These are phyloP conservation scores for Caenorhabditis drosophilae DNA, from an alignment of 2,888 invertebrate species.

Conservation along the genomic window DNA sequence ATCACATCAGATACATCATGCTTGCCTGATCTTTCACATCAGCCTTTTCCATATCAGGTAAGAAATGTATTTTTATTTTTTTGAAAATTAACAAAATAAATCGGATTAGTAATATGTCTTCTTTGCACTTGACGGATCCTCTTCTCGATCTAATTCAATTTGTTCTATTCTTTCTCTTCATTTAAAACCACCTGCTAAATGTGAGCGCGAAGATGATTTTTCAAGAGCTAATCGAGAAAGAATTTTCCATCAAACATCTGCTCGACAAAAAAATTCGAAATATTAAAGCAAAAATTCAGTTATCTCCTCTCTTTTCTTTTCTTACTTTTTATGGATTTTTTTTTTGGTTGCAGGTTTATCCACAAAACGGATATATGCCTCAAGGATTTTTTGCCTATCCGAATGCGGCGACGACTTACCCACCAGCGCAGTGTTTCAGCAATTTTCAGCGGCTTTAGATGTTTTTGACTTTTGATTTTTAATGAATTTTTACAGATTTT, in stretches of 20 bases:
- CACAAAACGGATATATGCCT: conserved; percentile 15
- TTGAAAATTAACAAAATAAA: too few species aligned
- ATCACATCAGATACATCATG: conserved; percentile 13
- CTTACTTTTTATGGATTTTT: not conserved
- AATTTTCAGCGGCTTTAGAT: conserved; percentile 4
- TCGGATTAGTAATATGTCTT: too few species aligned
- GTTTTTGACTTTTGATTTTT: not conserved
- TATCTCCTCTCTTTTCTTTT: too few species aligned
- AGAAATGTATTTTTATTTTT: conserved; percentile 2
- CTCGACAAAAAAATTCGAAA: too few species aligned
- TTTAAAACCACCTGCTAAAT: not conserved
- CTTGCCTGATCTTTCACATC: conserved; percentile 30
- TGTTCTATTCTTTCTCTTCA: not conserved
- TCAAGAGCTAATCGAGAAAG: too few species aligned
- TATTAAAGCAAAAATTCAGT: too few species aligned
- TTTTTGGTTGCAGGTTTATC: conserved; percentile 40
- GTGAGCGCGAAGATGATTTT: not conserved
- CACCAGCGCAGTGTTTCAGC: conserved; percentile 6
- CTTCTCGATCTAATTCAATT: too few species aligned
- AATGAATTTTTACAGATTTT: not conserved
- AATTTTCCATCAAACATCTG: too few species aligned
- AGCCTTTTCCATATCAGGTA: conserved; percentile 30
- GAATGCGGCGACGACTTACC: conserved; percentile 8
- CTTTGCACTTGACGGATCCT: too few species aligned
- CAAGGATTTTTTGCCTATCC: conserved; percentile 15